A percentile compares a stretch with the other conserved stretches of the same genome.
Conservation (phyloP, 2,888 invertebrate genomes). For the Cylloceria caligata region DNA sequence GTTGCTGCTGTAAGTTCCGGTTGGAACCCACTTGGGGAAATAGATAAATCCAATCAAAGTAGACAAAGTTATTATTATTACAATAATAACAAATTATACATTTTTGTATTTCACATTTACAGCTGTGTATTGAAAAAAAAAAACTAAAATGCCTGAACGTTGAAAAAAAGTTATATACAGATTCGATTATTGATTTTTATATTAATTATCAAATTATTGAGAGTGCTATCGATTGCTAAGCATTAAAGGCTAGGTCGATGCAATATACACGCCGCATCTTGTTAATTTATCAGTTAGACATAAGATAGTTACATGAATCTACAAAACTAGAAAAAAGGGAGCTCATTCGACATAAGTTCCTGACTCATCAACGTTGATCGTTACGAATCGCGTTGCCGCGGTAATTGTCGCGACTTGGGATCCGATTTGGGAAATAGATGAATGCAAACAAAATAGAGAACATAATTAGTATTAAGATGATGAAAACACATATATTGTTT, state of each 20-base stretch:
- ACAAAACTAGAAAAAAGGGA: background rate
- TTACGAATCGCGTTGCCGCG: slow-evolving; percentile 24
- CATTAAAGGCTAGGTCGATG: background rate
- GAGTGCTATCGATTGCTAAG: background rate
- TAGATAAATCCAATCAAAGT: too few relatives aligned
- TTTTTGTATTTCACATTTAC: background rate
- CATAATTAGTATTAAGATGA: background rate
- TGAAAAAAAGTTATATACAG: background rate
- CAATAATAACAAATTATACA: too few relatives aligned
- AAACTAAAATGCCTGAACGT: background rate
- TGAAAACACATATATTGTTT: background rate
- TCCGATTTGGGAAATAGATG: background rate
- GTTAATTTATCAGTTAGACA: background rate
- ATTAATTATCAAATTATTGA: too few relatives aligned
- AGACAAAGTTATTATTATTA: too few relatives aligned
- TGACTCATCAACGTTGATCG: slow-evolving; percentile 16
- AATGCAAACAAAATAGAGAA: background rate
- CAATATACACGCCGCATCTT: background rate
- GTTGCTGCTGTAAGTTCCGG: slow-evolving; percentile 8
- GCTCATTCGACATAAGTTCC: background rate
- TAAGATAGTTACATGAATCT: background rate
- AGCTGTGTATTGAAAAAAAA: too few relatives aligned
- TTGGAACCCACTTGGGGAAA: too few relatives aligned
- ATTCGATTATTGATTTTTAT: too few relatives aligned
- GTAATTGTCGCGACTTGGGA: slow-evolving; percentile 17